Evolutionary conservation across 2,113 vertebrate genomes (phyloP), one percentile per base, ranked within the genome.

Genomic region (Coryphaenoides rupestris): DNA sequence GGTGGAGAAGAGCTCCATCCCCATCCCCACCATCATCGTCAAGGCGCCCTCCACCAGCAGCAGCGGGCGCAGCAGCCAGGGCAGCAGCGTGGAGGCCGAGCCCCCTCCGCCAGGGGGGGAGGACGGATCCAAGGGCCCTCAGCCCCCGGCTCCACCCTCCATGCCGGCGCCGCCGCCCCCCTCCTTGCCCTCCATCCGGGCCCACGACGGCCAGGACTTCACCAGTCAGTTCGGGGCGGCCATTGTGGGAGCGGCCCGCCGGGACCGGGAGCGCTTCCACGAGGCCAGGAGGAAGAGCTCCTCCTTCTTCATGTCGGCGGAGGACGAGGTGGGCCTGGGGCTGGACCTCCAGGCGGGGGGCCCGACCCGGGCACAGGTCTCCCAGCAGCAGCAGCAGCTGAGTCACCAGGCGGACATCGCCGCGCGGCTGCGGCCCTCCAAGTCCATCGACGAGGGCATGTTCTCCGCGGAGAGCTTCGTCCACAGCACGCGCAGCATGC

Each of bases 1-100:
- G n/a, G n/a, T 90, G 63, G 95, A 95, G 73, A 96, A 95, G 81
- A 96, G 92, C 73, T 95, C 95, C 72, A 96, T 96, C 71, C 90
- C 95, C 24, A 95, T 96, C 69, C 95, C 95, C 69, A 96, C 95
- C 75, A 96, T 96, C 53, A 95, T 96, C 5, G 93, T 96, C 60
- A 96, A 96, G 80, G 95, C 94, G 0, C 95, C 95, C 19, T 96
- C 95, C 59, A 96, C 94, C 79, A 96, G 95, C 83, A 96, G 95
- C 86, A 96, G 94, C 61, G 95, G 94, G 49, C 92, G 93, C 65
- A 96, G 95, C 85, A 96, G 95, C 76, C 95, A 95, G 80, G 95
- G 94, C 68, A 96, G 94, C 89, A 96, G 95, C 60, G 91, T 95
- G 75, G 94, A 96, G 84, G 92, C 93, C 0, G 89, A 94, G 65